Evolutionary conservation across 2,797 vertebrate genomes (phyloP).

Genomic region (Phoxinus dragarum): DNA sequence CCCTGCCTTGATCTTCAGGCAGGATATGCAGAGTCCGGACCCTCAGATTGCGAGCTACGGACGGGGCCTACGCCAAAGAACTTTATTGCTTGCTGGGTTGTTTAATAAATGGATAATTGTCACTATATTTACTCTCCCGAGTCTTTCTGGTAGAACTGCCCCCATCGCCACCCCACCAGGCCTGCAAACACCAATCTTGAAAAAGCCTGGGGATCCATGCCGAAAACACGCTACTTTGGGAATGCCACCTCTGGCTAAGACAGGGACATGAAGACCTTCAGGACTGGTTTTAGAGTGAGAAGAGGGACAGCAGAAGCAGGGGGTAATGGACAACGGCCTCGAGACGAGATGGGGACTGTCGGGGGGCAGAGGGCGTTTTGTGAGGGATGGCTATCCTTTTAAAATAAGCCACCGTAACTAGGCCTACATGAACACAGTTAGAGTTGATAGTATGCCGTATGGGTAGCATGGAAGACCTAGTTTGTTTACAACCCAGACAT

Average conservation of each 20-base stretch:
- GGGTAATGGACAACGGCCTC: slow-evolving; percentile 45
- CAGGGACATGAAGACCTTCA: slow-evolving; percentile 40
- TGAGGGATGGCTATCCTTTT: slow-evolving; percentile 44
- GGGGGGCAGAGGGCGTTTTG: slow-evolving; percentile 32
- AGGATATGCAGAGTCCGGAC: too few relatives aligned
- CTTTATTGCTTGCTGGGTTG: too few relatives aligned
- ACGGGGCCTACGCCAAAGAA: too few relatives aligned
- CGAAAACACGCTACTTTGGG: slow-evolving; percentile 45
- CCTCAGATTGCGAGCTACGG: too few relatives aligned
- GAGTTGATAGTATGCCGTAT: neutral
- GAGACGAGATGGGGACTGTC: slow-evolving; percentile 29
- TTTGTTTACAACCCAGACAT: slow-evolving; percentile 11
- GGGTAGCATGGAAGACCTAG: neutral
- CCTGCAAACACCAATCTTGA: slow-evolving; percentile 47
- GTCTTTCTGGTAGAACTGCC: too few relatives aligned
- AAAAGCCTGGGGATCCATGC: slow-evolving; percentile 30
- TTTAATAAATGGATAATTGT: too few relatives aligned
- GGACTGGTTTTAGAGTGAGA: slow-evolving; percentile 28
- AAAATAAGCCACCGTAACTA: slow-evolving; percentile 54
- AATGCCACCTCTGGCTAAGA: slow-evolving; percentile 37
- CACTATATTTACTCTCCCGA: too few relatives aligned
- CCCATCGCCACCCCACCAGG: slow-evolving; percentile 39
- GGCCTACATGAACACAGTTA: neutral
- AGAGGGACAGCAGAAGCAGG: slow-evolving; percentile 11
- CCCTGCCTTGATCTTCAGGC: too few relatives aligned